These are phyloP conservation scores for Altica lythri DNA, from an alignment of 2,888 invertebrate species.

Conservation along the genomic window DNA sequence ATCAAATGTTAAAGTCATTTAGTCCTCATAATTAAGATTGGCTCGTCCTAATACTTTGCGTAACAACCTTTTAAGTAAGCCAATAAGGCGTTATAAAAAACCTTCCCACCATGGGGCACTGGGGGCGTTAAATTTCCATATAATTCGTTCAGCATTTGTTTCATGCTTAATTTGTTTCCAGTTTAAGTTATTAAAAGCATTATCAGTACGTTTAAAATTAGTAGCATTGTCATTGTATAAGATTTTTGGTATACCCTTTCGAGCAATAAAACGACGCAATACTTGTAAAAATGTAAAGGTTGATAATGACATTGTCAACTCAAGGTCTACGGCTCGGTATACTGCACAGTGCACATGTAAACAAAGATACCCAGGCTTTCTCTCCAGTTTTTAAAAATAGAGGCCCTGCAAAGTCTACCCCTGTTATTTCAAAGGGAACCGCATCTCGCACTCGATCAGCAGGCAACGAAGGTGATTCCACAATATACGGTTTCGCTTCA, in stretches of 20 bases:
- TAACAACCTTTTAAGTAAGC: slow-evolving; percentile 50
- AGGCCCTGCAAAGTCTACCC: slow-evolving; percentile 53
- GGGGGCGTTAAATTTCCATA: slow-evolving; percentile 52
- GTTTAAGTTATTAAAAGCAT: slow-evolving; percentile 39
- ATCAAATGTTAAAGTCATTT: slow-evolving; percentile 21
- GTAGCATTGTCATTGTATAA: slow-evolving; percentile 52
- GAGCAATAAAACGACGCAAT: slow-evolving; percentile 47
- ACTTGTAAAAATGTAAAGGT: slow-evolving; percentile 46
- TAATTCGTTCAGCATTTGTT: slow-evolving; percentile 34
- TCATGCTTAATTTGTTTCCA: slow-evolving; percentile 38
- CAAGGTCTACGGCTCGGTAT: slow-evolving; percentile 52
- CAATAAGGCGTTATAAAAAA: slow-evolving; percentile 54
- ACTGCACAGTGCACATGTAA: slow-evolving; percentile 55
- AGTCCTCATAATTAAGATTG: slow-evolving; percentile 41
- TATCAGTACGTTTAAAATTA: slow-evolving; percentile 50
- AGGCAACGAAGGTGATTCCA: slow-evolving; percentile 42
- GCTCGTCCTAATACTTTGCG: slow-evolving; percentile 48
- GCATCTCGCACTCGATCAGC: slow-evolving; percentile 43
- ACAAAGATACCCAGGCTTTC: slow-evolving; percentile 49
- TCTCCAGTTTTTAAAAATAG: slow-evolving; percentile 41
- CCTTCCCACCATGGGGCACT: slow-evolving; percentile 56
- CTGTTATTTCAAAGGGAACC: slow-evolving; percentile 44
- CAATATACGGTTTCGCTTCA: slow-evolving; percentile 32
- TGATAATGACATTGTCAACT: slow-evolving; percentile 44
- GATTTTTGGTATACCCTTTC: slow-evolving; percentile 45